Base-by-base conservation (phyloP, 2,797 vertebrate species). In the Oreonectes daqikongensis region DNA sequence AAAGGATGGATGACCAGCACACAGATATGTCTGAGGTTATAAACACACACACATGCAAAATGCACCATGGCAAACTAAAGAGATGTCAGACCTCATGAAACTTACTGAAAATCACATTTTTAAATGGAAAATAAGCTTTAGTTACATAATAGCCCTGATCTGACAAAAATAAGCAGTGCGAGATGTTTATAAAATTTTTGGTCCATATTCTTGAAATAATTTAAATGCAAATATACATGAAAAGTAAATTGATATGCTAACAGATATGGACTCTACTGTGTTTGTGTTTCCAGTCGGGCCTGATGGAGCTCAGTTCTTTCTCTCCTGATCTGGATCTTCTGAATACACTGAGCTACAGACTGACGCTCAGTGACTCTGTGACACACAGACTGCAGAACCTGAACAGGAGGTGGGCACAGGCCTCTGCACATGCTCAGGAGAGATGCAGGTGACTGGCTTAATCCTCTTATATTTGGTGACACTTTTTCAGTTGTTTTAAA, bases 311-410 rank as follows among this genome's bases (percentile, higher is more conserved):
- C 70, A 91, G 91, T 59, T 88, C 91, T 17, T 82, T 91, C 57
- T 92, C 94, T 35, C 92, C 95, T 73, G 92, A 92, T 78, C 89
- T 97, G 83, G 94, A 96, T 68, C 87, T 88, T n/a, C 86, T 98
- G 84, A 96, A 96, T 24, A 94, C 96, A 84, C 87, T 92, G 72
- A 95, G 95, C 87, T 86, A 93, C 86, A 89, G 84, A 76, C 81
- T 95, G 83, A 88, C 92, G 0, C 91, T 95, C 2, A 90, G 89
- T 35, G 94, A 95, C 68, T 75, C 89, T 5, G 88, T 87, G 0
- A 69, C 91, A 0, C 92, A 86, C 78, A 94, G 89, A 10, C 84
- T 97, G 50, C 94, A 94, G 55, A 89, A n/a, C 7, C 78, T 96
- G 80, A 95, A 93, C 90, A 89, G 85, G 8, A 82, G 85, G 59